Base-by-base conservation (phyloP, 2,113 vertebrate species). In the Sturnira hondurensis region DNA sequence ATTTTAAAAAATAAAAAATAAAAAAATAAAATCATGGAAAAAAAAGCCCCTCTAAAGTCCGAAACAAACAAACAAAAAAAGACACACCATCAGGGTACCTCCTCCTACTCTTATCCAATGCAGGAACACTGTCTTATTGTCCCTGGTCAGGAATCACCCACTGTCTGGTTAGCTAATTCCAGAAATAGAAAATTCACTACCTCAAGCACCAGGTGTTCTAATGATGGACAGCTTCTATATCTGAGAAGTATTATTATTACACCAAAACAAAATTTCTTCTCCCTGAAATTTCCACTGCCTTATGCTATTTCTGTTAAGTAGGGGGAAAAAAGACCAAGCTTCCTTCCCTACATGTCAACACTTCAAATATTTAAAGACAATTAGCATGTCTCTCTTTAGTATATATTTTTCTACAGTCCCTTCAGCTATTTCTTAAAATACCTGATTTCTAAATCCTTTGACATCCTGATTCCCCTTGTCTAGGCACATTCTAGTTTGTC, bases 351-450 rank as follows among this genome's bases (percentile, higher is more conserved):
- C 33, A 52, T 85, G 31, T 81, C 52, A 88, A 38, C 11, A 41
- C 73, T 95, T 91, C 67, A 91, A 70, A 67, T 92, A 63, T 73
- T 56, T 68, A 45, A 85, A 77, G 63, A 91, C 47, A 77, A 77
- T 93, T 71, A 85, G 17, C 28, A 81, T 63, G 54, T 63, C 47
- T 91, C 14, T 43, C 11, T 38, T 73, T n/a, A 61, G 36, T 76
- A 45, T 50, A 4, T 43, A 16, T 68, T 86, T 74, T 85, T 80
- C 61, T 90, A 67, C 24, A 76, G 28, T 65, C 95, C 36, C 17
- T 81, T 63, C 24, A 87, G 20, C 15, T 83, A 36, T 65, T 54
- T 76, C 65, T 88, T 76, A 94, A 86, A 90, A 94, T 73, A 78
- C 2, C 19, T 28, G 33, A 76, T 56, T 87, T 76, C 13, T 31